Evolutionary conservation across 2,797 vertebrate species (phyloP).

Genomic region (Acropternis orthonyx): DNA sequence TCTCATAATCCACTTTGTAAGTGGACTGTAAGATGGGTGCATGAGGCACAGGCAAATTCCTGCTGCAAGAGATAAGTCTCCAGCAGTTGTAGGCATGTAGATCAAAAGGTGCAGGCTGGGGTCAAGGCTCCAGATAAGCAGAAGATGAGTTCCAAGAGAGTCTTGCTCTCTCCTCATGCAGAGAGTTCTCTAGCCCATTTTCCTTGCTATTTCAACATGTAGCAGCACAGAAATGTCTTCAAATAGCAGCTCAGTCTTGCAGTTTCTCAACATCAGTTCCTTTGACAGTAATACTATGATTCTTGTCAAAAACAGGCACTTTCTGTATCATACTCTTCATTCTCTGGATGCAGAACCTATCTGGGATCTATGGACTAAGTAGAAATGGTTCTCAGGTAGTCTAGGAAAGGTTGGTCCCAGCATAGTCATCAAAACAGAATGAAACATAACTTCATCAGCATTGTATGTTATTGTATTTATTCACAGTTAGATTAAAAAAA

Average conservation of each 20-base stretch:
- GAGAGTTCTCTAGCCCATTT: neutral
- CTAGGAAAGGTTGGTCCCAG: neutral
- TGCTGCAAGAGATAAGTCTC: conserved; percentile 54
- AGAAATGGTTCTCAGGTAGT: neutral
- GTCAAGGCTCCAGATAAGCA: conserved; percentile 73
- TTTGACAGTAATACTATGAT: neutral
- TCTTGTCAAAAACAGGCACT: neutral
- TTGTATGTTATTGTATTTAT: neutral
- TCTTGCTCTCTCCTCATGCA: neutral
- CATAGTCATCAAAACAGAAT: neutral
- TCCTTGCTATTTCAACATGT: conserved; percentile 16
- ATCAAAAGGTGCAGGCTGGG: conserved; percentile 70
- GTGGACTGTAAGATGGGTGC: conserved; percentile 59
- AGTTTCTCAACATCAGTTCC: neutral
- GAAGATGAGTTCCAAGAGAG: conserved; percentile 22
- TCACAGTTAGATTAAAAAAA: neutral
- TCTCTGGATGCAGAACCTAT: neutral
- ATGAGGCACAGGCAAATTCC: conserved; percentile 73
- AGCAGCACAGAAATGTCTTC: conserved; percentile 5
- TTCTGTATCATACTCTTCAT: neutral
- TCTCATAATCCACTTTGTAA: conserved; percentile 72
- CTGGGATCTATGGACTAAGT: neutral
- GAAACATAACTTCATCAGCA: neutral
- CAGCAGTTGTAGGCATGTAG: conserved; percentile 18
- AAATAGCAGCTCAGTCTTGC: conserved; percentile 15